Evolutionary conservation across 2,888 invertebrate genomes (phyloP), one percentile per base, ranked within the genome.

Genomic region (Dyspetes luteomarginatus): DNA sequence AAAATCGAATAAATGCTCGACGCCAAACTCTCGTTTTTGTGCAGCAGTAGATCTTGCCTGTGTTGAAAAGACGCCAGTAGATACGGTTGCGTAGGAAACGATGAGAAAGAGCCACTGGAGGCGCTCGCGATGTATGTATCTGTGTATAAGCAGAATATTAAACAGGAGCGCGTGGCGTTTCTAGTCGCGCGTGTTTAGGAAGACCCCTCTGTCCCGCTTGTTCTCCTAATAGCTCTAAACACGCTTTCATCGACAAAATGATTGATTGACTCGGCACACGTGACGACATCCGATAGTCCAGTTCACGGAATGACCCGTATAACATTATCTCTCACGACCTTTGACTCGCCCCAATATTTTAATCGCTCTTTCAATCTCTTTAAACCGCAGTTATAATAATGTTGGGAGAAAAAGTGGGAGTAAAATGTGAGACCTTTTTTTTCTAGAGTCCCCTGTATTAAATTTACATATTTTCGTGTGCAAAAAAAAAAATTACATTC

Each of bases 231-330:
- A 85, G 26, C 77, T 74, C 82, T 83, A 82, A 82, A 82, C 78
- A 65, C 82, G 76, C 77, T 78, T 83, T 86, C 83, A 83, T 85
- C 86, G 86, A 86, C 85, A 84, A 82, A 84, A 86, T 86, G 86
- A 86, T 86, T 86, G 86, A 86, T 86, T 80, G 84, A 73, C 80
- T 75, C 55, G 43, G 81, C 58, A 64, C 56, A 55, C 26, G 71
- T 52, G 26, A 45, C 28, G 62, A 68, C 4, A 55, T 50, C 56
- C 80, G 72, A 81, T 81, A 62, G 36, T 76, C 72, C 26, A 41
- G 71, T 72, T 68, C 62, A 68, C 71, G n/a, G 7, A 9, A 60
- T 45, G 43, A 30, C 12, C 50, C 9, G 9, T 15, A 30, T 50
- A 26, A 41, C 45, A 45, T 45, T 7, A 45, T 45, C 17, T 1